Conservation (phyloP, 1,140 invertebrate species). For the Pachypsylla venusta region DNA sequence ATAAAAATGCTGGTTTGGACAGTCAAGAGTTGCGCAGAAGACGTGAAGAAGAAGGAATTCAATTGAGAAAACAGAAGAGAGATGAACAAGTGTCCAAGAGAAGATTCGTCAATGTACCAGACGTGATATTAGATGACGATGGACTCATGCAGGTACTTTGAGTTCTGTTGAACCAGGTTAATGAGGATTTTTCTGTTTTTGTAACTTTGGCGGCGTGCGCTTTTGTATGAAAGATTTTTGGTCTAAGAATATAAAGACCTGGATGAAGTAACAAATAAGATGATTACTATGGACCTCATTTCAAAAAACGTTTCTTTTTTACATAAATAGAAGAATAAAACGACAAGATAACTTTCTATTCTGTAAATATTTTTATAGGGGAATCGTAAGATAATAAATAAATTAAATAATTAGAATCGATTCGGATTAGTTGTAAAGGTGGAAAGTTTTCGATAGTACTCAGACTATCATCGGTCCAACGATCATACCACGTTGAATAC, state of each 20-base stretch:
- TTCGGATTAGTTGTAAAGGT: no score
- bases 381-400: no score
- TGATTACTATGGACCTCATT: no score
- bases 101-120: slow-evolving; percentile 59
- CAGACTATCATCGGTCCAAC: no score
- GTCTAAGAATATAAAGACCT: not conserved
- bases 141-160: slow-evolving; percentile 26
- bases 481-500: no score
- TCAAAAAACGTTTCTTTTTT: no score
- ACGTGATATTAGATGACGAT: slow-evolving; percentile 36
- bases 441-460: no score
- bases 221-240: not conserved
- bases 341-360: no score
- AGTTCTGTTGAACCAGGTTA: not conserved
- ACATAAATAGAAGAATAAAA: no score
- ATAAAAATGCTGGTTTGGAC: slow-evolving; percentile 87
- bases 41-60: slow-evolving; percentile 91
- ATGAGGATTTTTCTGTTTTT: slow-evolving; percentile 8
- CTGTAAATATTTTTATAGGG: no score
- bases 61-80: slow-evolving; percentile 86
- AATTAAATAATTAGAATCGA: no score
- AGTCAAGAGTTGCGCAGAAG: slow-evolving; percentile 79
- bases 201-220: not conserved
- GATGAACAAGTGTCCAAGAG: slow-evolving; percentile 86
- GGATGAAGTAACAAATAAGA: no score